These are phyloP conservation scores for Catocala nupta DNA, from an alignment of 2,888 invertebrate genomes.

Conservation along the genomic window DNA sequence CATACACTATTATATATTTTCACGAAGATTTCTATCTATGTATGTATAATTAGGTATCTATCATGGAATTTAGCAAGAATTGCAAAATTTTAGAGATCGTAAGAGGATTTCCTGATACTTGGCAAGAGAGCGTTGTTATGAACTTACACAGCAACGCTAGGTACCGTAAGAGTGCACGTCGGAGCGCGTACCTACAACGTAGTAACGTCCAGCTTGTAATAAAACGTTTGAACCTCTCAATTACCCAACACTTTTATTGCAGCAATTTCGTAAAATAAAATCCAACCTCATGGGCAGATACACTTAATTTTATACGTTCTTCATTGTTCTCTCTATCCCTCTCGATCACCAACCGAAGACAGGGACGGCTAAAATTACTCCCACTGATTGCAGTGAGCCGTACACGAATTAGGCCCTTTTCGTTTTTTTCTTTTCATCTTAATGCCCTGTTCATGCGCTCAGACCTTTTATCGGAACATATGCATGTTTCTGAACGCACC, in stretches of 20 bases:
- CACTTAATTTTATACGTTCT: constrained; percentile 81
- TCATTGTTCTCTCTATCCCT: constrained; percentile 68
- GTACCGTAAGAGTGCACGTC: background rate
- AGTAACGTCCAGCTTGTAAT: constrained; percentile 56
- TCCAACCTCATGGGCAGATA: constrained; percentile 77
- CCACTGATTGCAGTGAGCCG: constrained; percentile 84
- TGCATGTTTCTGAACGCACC: constrained; percentile 79
- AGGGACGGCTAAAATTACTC: constrained; percentile 77
- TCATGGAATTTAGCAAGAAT: too few relatives aligned
- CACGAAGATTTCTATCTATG: too few relatives aligned
- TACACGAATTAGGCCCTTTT: constrained; percentile 84
- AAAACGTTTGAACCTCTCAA: constrained; percentile 77
- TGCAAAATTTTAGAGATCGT: too few relatives aligned
- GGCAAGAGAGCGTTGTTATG: too few relatives aligned
- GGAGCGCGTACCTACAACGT: constrained; percentile 2
- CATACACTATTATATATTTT: too few relatives aligned
- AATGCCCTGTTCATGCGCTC: constrained; percentile 84
- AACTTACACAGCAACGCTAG: background rate
- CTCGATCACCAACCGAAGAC: constrained; percentile 54
- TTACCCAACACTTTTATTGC: constrained; percentile 82
- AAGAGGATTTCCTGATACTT: too few relatives aligned
- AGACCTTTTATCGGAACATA: constrained; percentile 84
- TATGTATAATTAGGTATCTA: too few relatives aligned
- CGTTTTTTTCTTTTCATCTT: constrained; percentile 74
- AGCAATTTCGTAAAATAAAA: constrained; percentile 81